These are phyloP conservation scores for Rhodeus uyekii DNA, from an alignment of 2,797 vertebrate species.

Conservation along the genomic window DNA sequence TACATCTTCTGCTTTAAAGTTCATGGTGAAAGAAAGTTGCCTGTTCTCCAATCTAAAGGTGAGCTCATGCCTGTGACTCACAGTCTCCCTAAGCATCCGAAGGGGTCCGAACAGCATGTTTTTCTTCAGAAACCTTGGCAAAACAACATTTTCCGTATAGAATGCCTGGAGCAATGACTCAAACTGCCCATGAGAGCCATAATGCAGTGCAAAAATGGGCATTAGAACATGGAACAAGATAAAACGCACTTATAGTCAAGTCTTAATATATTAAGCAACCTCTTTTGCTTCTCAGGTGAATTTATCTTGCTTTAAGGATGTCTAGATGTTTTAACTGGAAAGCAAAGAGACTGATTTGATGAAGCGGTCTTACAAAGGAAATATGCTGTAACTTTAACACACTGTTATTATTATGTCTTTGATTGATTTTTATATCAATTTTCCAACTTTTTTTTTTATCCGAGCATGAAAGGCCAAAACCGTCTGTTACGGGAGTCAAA, in stretches of 20 bases:
- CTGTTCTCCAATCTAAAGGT: constrained; percentile 35
- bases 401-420: constrained; percentile 13
- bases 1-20: constrained; percentile 20
- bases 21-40: constrained; percentile 24
- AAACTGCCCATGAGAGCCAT: background rate
- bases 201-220: background rate
- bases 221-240: background rate
- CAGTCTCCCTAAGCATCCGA: constrained; percentile 28
- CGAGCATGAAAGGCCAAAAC: no score
- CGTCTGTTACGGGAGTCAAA: no score
- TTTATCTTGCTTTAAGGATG: background rate
- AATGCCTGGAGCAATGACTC: background rate
- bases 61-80: constrained; percentile 52
- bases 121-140: background rate
- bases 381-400: no score
- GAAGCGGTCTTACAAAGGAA: background rate
- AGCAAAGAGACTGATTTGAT: background rate
- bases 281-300: background rate
- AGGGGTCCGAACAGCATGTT: constrained; percentile 16
- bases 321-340: background rate
- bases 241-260: background rate
- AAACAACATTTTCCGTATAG: constrained; percentile 11
- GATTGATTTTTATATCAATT: no score
- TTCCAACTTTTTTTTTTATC: no score
- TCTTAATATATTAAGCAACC: background rate